These are phyloP conservation scores for Pterocles gutturalis DNA, from an alignment of 2,113 vertebrate species.

Conservation along the genomic window DNA sequence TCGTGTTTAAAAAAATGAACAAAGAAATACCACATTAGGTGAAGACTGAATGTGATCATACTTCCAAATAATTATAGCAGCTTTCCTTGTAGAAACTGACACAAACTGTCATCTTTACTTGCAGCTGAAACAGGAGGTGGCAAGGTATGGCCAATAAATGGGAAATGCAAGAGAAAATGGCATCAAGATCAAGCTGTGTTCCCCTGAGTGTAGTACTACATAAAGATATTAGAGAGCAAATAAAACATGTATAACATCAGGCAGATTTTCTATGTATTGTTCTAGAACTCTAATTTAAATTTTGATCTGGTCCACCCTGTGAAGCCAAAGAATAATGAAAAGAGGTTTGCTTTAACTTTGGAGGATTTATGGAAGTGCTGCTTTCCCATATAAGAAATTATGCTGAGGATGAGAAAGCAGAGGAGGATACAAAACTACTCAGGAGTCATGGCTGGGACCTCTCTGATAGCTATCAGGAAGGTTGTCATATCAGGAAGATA, in stretches of 20 bases:
- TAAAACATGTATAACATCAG: background rate
- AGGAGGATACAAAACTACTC: background rate
- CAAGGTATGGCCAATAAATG: background rate
- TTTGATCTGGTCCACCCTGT: background rate
- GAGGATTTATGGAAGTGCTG: background rate
- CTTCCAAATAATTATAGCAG: background rate
- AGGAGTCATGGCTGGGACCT: background rate
- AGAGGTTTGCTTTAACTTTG: background rate
- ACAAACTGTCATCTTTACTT: background rate
- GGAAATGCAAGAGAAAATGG: background rate
- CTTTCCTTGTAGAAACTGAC: background rate
- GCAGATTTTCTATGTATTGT: background rate
- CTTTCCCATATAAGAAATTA: background rate
- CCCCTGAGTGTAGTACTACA: background rate
- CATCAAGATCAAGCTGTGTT: background rate
- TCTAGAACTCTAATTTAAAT: background rate
- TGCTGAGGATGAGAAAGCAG: background rate
- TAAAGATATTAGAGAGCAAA: background rate
- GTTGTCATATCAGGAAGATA: conserved; percentile 32
- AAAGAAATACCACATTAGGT: background rate
- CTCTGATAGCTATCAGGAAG: conserved; percentile 11
- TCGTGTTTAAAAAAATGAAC: background rate
- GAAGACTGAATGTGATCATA: background rate
- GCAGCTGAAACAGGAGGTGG: background rate
- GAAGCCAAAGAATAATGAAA: background rate